Evolutionary conservation across 2,797 vertebrate genomes (phyloP), one percentile per base, ranked within the genome.

Genomic region (Acanthis flammea): DNA sequence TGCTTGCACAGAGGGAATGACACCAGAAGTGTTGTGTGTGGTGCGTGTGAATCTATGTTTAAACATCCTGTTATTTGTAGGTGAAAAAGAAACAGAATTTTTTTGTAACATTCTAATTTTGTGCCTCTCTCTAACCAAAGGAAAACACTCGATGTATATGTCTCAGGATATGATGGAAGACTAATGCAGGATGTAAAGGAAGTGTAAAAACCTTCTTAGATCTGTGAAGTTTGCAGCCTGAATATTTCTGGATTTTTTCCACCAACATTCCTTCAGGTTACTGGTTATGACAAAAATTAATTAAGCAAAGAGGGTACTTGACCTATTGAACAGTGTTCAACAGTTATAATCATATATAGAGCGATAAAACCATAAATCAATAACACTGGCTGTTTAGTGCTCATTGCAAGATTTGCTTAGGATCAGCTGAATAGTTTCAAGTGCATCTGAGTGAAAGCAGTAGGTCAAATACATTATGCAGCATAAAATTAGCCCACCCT

Each of bases 311-410:
- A 86, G 70, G 82, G 33, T 73, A 31, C n/a, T 90, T 90, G 82
- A 91, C 89, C 89, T 96, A 84, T 88, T 91, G 95, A 90, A 58
- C 58, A 65, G 19, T 42, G 12, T 88, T 84, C 71, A 60, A 67
- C 47, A 35, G 66, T 88, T 90, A 81, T 88, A 93, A 92, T 82
- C 68, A 28, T 86, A 81, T 78, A 67, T n/a, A 76, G 33, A 31
- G 83, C 41, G 67, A 92, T 90, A 92, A 96, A 96, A 48, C 25
- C 60, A 72, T 86, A 91, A 93, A 96, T 96, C 92, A 90, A 84
- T 91, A 94, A 23, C 31, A 57, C 3, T 24, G 42, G 16, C 7
- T 53, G 66, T 92, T 94, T 81, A 81, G 80, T 44, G 60, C 55
- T 92, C 53, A 7, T 62, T 91, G 77, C 66, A 81, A 92, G 82